Evolutionary conservation across 2,113 vertebrate genomes (phyloP).

Genomic region (Beaufortia kweichowensis): DNA sequence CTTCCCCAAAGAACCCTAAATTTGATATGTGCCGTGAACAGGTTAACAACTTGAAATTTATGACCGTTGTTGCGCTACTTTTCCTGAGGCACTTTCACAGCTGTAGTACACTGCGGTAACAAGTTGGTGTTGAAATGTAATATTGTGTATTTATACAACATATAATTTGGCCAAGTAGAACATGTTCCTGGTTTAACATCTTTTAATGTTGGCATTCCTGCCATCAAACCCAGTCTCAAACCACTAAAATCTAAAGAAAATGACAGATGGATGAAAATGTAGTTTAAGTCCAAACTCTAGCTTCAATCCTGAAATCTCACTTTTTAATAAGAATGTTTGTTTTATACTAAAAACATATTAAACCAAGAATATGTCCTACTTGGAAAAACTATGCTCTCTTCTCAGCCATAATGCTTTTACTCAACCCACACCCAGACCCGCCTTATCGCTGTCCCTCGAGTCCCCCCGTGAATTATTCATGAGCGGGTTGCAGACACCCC

Average conservation of each 20-base stretch:
- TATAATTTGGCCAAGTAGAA: too few relatives aligned
- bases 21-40: conserved; percentile 16
- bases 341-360: not conserved
- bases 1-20: conserved; percentile 5
- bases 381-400: not conserved
- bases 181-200: too few relatives aligned
- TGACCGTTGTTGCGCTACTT: conserved; percentile 4
- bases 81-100: not conserved
- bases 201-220: too few relatives aligned
- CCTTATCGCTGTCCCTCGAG: conserved; percentile 16
- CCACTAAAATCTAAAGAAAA: not conserved
- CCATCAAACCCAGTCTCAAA: not conserved
- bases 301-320: not conserved
- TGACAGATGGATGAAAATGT: not conserved
- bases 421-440: conserved; percentile 5
- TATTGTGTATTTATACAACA: too few relatives aligned
- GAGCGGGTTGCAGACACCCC: not conserved
- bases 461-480: conserved; percentile 56
- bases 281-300: not conserved
- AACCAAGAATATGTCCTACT: not conserved
- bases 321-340: not conserved
- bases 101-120: not conserved
- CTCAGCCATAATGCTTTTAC: not conserved
- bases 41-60: conserved; percentile 35
- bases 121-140: too few relatives aligned